A percentile compares a stretch with the other conserved stretches of the same genome.
Evolutionary conservation across 1,140 invertebrate species (phyloP).

Genomic region (Papilio polyxenes): DNA sequence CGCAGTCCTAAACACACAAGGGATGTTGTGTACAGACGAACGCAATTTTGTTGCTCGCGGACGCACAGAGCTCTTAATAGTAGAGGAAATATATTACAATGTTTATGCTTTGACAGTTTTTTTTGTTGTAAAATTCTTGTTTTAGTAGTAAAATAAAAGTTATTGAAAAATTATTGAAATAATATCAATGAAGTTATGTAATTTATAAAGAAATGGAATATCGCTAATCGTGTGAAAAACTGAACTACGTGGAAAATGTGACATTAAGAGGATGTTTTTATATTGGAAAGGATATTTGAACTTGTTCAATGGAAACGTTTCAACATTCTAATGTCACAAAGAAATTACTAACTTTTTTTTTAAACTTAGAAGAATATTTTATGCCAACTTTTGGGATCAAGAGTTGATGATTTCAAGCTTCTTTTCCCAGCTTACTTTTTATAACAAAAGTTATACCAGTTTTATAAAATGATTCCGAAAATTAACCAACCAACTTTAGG

Average conservation of each 20-base stretch:
- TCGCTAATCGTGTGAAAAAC: background rate
- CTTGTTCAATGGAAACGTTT: background rate
- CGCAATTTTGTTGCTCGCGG: background rate
- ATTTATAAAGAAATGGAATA: background rate
- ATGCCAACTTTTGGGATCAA: too few relatives aligned
- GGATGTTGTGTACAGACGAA: background rate
- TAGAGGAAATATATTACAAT: background rate
- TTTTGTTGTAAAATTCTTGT: background rate
- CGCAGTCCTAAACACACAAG: slow-evolving; percentile 5
- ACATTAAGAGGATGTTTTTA: background rate
- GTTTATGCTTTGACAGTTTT: background rate
- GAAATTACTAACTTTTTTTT: background rate
- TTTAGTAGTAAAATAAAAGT: background rate
- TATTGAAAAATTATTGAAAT: background rate
- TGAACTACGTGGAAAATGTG: background rate
- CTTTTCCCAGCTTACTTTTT: too few relatives aligned
- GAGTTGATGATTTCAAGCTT: too few relatives aligned
- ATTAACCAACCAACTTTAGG: too few relatives aligned
- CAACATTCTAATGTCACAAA: background rate
- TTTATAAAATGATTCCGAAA: too few relatives aligned
- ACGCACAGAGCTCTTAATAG: background rate
- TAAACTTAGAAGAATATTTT: too few relatives aligned
- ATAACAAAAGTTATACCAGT: too few relatives aligned
- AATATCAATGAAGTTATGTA: background rate
- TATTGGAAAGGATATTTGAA: background rate